A percentile compares a stretch with the other conserved stretches of the same genome.
Evolutionary conservation across 2,113 vertebrate genomes (phyloP).

Genomic region (Nicator chloris): DNA sequence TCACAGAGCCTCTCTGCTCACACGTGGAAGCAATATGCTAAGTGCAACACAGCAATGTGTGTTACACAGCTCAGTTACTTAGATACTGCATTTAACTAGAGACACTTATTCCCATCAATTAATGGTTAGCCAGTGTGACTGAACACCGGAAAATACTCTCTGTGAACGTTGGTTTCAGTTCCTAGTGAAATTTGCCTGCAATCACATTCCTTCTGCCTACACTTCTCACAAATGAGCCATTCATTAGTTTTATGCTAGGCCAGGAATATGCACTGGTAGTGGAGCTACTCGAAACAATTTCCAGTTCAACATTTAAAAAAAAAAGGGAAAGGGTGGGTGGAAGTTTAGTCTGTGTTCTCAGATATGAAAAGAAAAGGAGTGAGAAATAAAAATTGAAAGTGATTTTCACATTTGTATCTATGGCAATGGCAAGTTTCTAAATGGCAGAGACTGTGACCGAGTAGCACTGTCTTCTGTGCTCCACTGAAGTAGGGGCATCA

Average conservation of each 20-base stretch:
- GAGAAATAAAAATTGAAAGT: background rate
- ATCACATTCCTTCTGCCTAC: background rate
- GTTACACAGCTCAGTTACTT: background rate
- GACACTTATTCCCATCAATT: background rate
- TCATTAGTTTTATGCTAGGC: background rate
- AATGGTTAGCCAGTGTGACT: background rate
- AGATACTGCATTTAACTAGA: background rate
- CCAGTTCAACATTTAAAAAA: background rate
- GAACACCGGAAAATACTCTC: background rate
- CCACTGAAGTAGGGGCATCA: background rate
- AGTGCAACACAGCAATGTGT: background rate
- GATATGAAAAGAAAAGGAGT: background rate
- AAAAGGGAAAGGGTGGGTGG: fast-evolving
- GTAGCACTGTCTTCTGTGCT: background rate
- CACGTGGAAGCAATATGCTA: background rate
- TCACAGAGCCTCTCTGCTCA: background rate
- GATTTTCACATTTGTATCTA: background rate
- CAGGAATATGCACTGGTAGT: background rate
- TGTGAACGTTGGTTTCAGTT: background rate
- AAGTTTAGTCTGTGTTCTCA: background rate
- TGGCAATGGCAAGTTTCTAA: background rate
- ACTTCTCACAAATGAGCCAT: background rate
- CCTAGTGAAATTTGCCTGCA: background rate
- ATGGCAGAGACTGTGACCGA: background rate
- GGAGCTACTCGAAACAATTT: background rate